A percentile compares a stretch with the other conserved stretches of the same genome.
These are phyloP conservation scores for Lithobius niger DNA, from an alignment of 1,140 invertebrate species.

Conservation along the genomic window DNA sequence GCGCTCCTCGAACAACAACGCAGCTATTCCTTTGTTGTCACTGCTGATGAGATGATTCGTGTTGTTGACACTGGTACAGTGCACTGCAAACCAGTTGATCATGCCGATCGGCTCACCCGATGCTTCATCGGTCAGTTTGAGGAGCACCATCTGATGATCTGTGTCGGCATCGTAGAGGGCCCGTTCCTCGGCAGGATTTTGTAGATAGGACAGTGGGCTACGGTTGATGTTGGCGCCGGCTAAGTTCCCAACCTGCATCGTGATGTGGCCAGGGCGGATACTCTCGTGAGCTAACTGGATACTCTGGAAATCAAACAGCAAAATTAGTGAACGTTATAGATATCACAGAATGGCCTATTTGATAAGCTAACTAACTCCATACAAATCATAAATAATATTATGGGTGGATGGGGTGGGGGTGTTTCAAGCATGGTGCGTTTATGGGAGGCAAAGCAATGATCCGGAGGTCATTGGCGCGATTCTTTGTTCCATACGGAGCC, in stretches of 20 bases:
- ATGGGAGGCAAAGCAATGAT: too few species aligned
- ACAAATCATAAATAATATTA: too few species aligned
- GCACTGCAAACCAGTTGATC: constrained; percentile 73
- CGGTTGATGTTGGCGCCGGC: constrained; percentile 75
- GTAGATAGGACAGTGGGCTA: constrained; percentile 68
- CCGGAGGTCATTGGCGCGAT: too few species aligned
- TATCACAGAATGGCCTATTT: too few species aligned
- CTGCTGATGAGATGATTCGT: constrained; percentile 75
- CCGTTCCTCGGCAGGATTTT: constrained; percentile 64
- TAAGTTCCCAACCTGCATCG: constrained; percentile 50
- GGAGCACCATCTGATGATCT: neutral
- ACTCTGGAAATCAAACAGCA: too few species aligned
- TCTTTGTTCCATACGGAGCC: too few species aligned
- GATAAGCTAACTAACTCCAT: too few species aligned
- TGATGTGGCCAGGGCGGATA: constrained; percentile 52
- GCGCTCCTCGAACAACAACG: constrained; percentile 64
- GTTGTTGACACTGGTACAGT: constrained; percentile 91
- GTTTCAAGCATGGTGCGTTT: too few species aligned
- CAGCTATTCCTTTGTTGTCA: constrained; percentile 86
- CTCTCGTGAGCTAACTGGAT: constrained; percentile 58
- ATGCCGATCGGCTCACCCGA: too few species aligned
- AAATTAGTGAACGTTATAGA: too few species aligned
- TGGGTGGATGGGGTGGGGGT: too few species aligned
- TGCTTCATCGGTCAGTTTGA: too few species aligned
- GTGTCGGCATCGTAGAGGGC: constrained; percentile 22